A percentile compares a stretch with the other conserved stretches of the same genome.
These are phyloP conservation scores for Drosophila kohkoa DNA, from an alignment of 1,140 invertebrate genomes.

Conservation along the genomic window DNA sequence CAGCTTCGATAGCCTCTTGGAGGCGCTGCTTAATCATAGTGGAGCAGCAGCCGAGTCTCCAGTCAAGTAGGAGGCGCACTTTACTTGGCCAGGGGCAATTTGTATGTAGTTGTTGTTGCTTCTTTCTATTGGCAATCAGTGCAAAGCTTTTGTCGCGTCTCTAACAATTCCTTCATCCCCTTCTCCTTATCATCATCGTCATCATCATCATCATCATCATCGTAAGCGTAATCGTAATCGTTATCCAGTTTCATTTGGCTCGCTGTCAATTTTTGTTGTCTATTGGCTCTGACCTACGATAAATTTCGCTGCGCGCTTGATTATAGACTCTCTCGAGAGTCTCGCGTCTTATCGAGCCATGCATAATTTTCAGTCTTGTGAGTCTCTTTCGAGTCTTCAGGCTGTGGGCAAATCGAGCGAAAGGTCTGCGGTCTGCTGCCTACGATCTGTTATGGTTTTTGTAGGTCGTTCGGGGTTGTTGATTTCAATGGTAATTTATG, in stretches of 20 bases:
- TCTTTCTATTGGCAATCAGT: slow-evolving; percentile 56
- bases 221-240: slow-evolving; percentile 5
- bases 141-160: slow-evolving; percentile 35
- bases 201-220: slow-evolving; percentile 22
- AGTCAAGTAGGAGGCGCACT: slow-evolving; percentile 50
- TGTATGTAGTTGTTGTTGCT: slow-evolving; percentile 35
- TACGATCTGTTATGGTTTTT: slow-evolving; percentile 30
- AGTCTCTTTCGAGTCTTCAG: neutral
- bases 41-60: slow-evolving; percentile 47
- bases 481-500: slow-evolving; percentile 55
- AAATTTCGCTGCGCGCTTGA: slow-evolving; percentile 68
- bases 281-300: slow-evolving; percentile 74
- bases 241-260: slow-evolving; percentile 29
- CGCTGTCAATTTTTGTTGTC: slow-evolving; percentile 54
- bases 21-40: slow-evolving; percentile 72
- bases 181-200: slow-evolving; percentile 5
- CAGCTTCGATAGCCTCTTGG: slow-evolving; percentile 35
- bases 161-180: neutral
- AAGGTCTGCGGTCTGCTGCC: slow-evolving; percentile 34
- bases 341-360: slow-evolving; percentile 53
- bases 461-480: slow-evolving; percentile 52
- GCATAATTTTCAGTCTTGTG: slow-evolving; percentile 54
- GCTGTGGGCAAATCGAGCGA: slow-evolving; percentile 15
- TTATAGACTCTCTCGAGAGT: slow-evolving; percentile 52
- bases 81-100: slow-evolving; percentile 53